Evolutionary conservation across 2,888 invertebrate species (phyloP).

Genomic region (Teleiodes luculella): DNA sequence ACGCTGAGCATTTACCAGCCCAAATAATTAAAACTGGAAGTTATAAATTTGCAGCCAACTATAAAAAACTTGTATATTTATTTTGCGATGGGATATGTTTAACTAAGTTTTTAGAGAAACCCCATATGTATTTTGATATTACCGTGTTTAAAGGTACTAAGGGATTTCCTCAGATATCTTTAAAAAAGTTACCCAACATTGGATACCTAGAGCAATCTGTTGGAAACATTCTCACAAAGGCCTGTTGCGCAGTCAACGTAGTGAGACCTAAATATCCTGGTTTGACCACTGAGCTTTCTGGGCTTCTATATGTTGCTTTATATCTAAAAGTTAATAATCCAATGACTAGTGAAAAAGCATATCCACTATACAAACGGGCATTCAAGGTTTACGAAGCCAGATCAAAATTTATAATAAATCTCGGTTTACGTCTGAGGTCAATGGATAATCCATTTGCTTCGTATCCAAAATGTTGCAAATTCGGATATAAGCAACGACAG

Average conservation of each 20-base stretch:
- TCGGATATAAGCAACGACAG: slow-evolving; percentile 18
- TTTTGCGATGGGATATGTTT: slow-evolving; percentile 76
- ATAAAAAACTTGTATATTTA: slow-evolving; percentile 72
- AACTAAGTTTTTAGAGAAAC: slow-evolving; percentile 70
- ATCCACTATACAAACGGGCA: slow-evolving; percentile 54
- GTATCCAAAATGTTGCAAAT: slow-evolving; percentile 55
- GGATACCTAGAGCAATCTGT: slow-evolving; percentile 81
- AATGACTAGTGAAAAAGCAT: slow-evolving; percentile 33
- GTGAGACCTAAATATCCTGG: slow-evolving; percentile 81
- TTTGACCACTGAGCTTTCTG: slow-evolving; percentile 69
- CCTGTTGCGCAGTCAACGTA: slow-evolving; percentile 71
- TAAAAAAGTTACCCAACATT: slow-evolving; percentile 73
- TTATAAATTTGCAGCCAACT: slow-evolving; percentile 64
- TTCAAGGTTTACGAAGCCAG: slow-evolving; percentile 50
- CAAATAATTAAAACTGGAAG: slow-evolving; percentile 65
- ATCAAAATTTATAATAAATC: slow-evolving; percentile 54
- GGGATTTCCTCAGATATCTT: slow-evolving; percentile 56
- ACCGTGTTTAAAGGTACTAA: slow-evolving; percentile 55
- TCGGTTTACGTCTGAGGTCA: slow-evolving; percentile 67
- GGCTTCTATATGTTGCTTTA: slow-evolving; percentile 74
- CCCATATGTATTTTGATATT: slow-evolving; percentile 69
- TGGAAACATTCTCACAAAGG: slow-evolving; percentile 71
- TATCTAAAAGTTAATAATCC: slow-evolving; percentile 77
- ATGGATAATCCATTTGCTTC: slow-evolving; percentile 76
- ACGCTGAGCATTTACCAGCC: slow-evolving; percentile 72